Base-by-base conservation (phyloP, 2,888 invertebrate genomes). In the Microctonus aethiopoides region DNA sequence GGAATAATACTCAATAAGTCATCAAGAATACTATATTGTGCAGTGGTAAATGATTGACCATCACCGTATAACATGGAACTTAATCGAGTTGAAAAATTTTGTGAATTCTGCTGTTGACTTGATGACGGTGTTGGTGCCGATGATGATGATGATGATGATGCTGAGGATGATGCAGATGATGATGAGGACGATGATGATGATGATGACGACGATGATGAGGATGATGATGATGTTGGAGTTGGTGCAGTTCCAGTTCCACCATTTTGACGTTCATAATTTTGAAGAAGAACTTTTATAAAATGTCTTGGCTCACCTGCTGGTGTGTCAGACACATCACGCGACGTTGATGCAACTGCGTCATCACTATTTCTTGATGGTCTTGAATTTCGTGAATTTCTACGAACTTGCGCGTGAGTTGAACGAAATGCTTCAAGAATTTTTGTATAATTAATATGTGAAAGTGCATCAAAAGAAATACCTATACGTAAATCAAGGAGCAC, bases 231-330 rank as follows among this genome's bases (percentile, higher is more conserved):
- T n/a, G n/a, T n/a, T 74, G 29, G 75, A 76, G 57, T 5, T 13
- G 39, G n/a, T 39, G 13, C 63, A 2, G 59, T 54, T 36, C 71
- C 75, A 56, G 61, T 65, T 79, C 79, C 72, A 24, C 60, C 75
- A 56, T 73, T 78, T 67, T 80, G 78, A 60, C 78, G 78, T 60
- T 79, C 76, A 39, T 79, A 81, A 62, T 72, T 77, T 41, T 80
- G 80, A n/a, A 82, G 60, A 1, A 81, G 68, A 6, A 77, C 70
- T 72, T 81, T 80, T 52, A 80, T 80, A 56, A 9, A 70, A 46
- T 13, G 24, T 41, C 16, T 51, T 22, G 1, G 54, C n/a, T 20
- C 36, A 10, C 59, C 22, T 20, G 46, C 24, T 11, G 36, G 26
- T 7, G 60, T 22, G n/a, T 57, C 60, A 4, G 36, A 4, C 7